phyloP scores from a whole-genome alignment of 2,797 vertebrate genomes.

The Prunella strophiata region DNA sequence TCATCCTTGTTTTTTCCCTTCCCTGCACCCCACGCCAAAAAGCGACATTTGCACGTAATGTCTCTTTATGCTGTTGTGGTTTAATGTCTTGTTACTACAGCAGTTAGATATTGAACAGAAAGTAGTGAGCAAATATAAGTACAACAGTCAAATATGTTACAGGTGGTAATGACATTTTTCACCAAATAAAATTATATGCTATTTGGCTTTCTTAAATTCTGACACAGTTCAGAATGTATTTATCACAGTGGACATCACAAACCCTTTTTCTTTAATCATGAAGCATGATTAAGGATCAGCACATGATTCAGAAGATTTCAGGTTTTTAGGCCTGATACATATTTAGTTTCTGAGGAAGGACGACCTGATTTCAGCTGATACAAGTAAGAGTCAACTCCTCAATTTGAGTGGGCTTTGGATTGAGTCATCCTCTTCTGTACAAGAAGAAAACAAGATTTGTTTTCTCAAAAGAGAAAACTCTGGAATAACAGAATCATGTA shows the following conservation, averaged over 20 bases:
- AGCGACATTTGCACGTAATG: background rate
- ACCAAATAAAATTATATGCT: background rate
- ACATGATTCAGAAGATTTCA: background rate
- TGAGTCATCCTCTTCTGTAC: background rate
- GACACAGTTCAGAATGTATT: background rate
- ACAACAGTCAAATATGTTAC: background rate
- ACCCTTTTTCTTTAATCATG: background rate
- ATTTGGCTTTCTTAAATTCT: background rate
- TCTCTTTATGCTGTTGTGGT: background rate
- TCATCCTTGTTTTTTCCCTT: background rate
- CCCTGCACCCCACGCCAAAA: accelerated
- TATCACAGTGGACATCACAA: background rate
- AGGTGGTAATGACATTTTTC: background rate
- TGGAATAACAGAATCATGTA: background rate
- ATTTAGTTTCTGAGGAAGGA: background rate
- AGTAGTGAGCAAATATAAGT: background rate
- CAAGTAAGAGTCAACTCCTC: background rate
- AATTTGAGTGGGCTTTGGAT: background rate
- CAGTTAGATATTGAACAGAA: background rate
- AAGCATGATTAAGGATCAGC: background rate
- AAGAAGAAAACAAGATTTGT: background rate
- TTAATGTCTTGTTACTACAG: background rate
- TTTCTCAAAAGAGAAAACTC: background rate
- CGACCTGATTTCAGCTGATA: background rate
- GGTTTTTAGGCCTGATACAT: background rate